Percentiles rank a stretch among this genome's conserved stretches.
Conservation (phyloP, 2,797 vertebrate species). For the Gallinago nigripennis region DNA sequence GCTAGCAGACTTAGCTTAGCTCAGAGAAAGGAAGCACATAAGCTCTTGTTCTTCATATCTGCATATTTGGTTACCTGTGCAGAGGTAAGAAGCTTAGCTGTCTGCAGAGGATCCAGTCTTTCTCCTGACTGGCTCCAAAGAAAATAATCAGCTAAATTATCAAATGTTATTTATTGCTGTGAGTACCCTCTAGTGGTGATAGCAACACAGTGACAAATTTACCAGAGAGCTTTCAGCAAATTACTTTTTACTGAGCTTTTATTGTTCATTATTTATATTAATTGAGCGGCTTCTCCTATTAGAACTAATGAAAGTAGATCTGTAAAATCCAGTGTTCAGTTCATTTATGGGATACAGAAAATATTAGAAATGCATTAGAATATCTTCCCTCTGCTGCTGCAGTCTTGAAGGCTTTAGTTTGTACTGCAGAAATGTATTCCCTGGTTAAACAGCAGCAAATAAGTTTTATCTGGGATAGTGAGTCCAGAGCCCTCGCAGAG, state of each 20-base stretch:
- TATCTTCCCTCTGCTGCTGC: not conserved
- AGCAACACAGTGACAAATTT: not conserved
- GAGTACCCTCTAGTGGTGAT: constrained; percentile 60
- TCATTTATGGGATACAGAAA: not conserved
- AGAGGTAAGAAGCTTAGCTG: constrained; percentile 15
- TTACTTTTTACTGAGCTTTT: not conserved
- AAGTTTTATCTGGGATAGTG: not conserved
- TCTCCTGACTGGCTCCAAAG: not conserved
- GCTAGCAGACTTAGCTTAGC: not conserved
- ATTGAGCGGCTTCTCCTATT: not conserved
- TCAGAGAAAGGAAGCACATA: not conserved
- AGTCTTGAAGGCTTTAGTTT: not conserved
- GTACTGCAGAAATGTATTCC: accelerated
- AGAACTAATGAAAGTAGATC: not conserved
- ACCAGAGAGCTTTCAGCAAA: not conserved
- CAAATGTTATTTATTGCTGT: not conserved
- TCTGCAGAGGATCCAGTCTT: not conserved
- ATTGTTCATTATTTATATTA: not conserved
- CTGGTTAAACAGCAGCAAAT: not conserved
- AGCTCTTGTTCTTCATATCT: not conserved
- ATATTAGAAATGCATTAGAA: not conserved
- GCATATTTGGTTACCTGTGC: not conserved
- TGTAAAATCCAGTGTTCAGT: not conserved
- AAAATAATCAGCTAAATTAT: not conserved
- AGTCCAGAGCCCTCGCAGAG: not conserved